Evolutionary conservation across 2,888 invertebrate species (phyloP), one percentile per base, ranked within the genome.

Genomic region (Ophion slaviceki): DNA sequence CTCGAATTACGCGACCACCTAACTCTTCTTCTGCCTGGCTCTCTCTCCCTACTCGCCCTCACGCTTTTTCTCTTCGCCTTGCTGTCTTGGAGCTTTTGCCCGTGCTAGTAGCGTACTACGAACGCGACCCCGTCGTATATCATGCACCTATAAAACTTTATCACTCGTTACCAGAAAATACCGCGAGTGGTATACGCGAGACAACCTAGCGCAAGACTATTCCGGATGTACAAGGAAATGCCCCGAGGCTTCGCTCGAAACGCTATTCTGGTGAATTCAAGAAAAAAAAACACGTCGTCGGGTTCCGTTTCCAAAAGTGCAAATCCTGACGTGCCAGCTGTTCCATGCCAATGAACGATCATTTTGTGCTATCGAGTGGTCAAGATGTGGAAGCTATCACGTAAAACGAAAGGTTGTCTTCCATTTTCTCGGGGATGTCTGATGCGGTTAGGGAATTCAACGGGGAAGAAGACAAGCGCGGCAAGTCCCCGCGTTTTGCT

Each of bases 1-100:
- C 91, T 91, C 90, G 91, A 91, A 91, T 91, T 91, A 91, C 91
- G 91, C 90, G 88, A 89, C 80, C 81, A 68, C 78, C 87, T 68
- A 79, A 80, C 78, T 78, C 72, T 80, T 71, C 72, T 82, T 68
- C 77, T 45, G 14, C 78, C 67, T 78, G 53, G 20, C 76, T 76
- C 82, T 81, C 82, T 81, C 71, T 71, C 24, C 24, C 20, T 24
- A 24, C 72, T 62, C 57, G 32, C 75, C 32, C 14, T 66, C 57
- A 77, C 78, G 72, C 17, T 67, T 57, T 70, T 78, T 64, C n/a
- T 70, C 57, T 61, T 74, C 68, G 74, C 59, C 61, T 40, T 40
- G 17, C 76, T 75, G 66, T 77, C 83, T 75, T 70, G 76, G 36
- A 81, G 61, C 68, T 40, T 76, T 76, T 32, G 57, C 62, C 71